Conservation (phyloP, 30 jellyfish, hydroid and myxozoan species). For the Aurelia aurita complex sp. Pacific region DNA sequence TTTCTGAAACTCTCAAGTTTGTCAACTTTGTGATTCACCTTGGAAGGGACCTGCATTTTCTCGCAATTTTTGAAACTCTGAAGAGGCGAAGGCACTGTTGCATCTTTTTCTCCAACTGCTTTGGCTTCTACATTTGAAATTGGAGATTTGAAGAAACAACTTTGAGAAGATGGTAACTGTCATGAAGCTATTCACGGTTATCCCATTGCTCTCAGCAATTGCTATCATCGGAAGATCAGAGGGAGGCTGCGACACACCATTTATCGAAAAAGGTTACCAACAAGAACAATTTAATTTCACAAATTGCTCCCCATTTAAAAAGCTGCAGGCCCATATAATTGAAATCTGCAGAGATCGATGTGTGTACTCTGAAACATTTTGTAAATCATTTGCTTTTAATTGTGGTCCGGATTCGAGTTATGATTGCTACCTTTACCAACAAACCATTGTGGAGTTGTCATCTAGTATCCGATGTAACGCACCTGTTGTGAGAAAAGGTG, state of each 20-base stretch:
- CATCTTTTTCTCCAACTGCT: background rate
- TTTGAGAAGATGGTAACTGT: too few relatives aligned
- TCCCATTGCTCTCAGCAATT: too few relatives aligned
- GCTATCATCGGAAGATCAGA: too few relatives aligned
- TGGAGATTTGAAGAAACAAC: too few relatives aligned
- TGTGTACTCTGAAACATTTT: background rate
- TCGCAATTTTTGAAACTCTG: too few relatives aligned
- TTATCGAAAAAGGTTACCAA: background rate
- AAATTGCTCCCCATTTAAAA: background rate
- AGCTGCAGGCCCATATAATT: background rate
- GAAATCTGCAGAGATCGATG: slow-evolving; percentile 4
- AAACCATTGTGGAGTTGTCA: background rate
- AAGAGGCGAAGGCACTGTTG: too few relatives aligned
- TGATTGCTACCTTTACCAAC: background rate
- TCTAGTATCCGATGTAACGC: too few relatives aligned
- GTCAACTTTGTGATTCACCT: too few relatives aligned
- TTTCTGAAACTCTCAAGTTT: too few relatives aligned
- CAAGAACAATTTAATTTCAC: background rate
- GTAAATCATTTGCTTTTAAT: background rate
- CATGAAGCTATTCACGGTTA: too few relatives aligned
- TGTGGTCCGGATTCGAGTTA: background rate
- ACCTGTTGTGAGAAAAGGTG: too few relatives aligned
- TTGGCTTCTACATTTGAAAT: background rate
- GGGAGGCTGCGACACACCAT: background rate
- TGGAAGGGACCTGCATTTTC: too few relatives aligned